Evolutionary conservation across 2,113 vertebrate species (phyloP).

Genomic region (Vireo altiloquus): DNA sequence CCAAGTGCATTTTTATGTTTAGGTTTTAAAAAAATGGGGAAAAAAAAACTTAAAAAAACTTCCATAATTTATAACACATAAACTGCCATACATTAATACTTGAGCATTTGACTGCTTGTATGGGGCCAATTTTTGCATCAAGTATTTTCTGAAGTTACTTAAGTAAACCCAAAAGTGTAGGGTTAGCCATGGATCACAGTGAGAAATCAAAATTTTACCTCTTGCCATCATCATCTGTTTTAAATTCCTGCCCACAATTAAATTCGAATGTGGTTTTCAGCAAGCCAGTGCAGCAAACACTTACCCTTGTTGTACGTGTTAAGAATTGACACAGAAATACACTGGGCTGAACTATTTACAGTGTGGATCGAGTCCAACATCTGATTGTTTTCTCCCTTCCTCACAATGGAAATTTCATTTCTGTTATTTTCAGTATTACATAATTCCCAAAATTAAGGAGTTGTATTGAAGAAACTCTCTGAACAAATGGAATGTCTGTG

Average conservation of each 20-base stretch:
- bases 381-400: background rate
- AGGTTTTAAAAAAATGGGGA: background rate
- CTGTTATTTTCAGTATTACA: background rate
- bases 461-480: background rate
- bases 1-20: background rate
- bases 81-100: background rate
- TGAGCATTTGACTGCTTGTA: background rate
- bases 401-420: background rate
- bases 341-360: background rate
- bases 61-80: background rate
- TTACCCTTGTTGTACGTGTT: background rate
- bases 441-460: background rate
- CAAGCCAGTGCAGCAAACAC: background rate
- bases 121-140: background rate
- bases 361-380: rapidly evolving
- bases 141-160: background rate
- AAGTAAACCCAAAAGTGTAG: background rate
- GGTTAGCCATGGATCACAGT: background rate
- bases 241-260: background rate
- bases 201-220: background rate
- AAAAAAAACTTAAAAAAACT: too few relatives aligned
- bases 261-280: background rate
- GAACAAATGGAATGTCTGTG: background rate
- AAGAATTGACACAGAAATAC: background rate
- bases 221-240: background rate